phyloP scores from a whole-genome alignment of 2,113 vertebrate genomes.

The Oncorhynchus nerka region DNA sequence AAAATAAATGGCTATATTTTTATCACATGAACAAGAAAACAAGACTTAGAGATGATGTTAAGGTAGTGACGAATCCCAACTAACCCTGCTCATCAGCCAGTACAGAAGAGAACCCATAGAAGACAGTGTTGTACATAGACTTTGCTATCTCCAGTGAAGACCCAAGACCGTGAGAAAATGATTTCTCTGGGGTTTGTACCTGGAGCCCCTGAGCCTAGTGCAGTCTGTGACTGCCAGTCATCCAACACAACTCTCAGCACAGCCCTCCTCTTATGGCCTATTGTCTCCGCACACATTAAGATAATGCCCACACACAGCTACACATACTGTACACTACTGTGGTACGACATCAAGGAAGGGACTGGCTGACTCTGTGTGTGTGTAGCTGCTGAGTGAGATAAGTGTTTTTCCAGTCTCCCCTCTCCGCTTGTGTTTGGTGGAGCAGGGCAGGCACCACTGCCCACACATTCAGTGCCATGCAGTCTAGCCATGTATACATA shows the following conservation, averaged over 20 bases:
- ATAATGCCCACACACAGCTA: conserved; percentile 56
- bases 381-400: conserved; percentile 39
- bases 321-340: conserved; percentile 41
- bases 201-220: conserved; percentile 55
- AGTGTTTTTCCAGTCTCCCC: conserved; percentile 30
- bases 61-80: too few relatives aligned
- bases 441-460: conserved; percentile 35
- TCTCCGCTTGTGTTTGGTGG: conserved; percentile 32
- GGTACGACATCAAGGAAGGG: conserved; percentile 21
- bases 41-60: too few relatives aligned
- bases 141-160: background rate
- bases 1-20: too few relatives aligned
- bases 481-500: conserved; percentile 23
- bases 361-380: conserved; percentile 19
- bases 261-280: conserved; percentile 48
- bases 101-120: too few relatives aligned
- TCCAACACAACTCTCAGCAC: conserved; percentile 50
- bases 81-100: too few relatives aligned
- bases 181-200: conserved; percentile 32
- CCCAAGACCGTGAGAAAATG: conserved; percentile 60
- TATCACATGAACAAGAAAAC: too few relatives aligned
- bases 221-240: conserved; percentile 71
- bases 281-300: conserved; percentile 64
- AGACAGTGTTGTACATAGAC: too few relatives aligned
- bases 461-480: conserved; percentile 21